Base-by-base conservation (phyloP, 2,888 invertebrate genomes). In the Calliopum simillimum region DNA sequence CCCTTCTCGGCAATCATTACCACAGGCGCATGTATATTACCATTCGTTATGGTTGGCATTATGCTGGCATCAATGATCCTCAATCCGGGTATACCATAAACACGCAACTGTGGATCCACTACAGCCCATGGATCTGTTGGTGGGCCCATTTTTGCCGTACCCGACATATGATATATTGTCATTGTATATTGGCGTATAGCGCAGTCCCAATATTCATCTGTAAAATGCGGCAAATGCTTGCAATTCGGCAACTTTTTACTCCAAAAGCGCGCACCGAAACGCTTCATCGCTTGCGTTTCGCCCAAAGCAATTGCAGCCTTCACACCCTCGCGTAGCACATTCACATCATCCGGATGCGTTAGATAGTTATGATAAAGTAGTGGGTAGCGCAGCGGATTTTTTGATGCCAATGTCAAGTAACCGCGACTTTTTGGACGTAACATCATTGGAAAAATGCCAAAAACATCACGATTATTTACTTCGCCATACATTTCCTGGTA, bases 281-380 rank as follows among this genome's bases (percentile, higher is more conserved):
- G 87, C 79, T 91, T 92, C 90, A 94, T 88, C 0, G 94, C 91
- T 75, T 90, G 87, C 0, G 95, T 95, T 82, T 94, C 91, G 0
- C 92, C 94, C 19, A 94, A 89, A 0, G 95, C 94, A 2, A 96
- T 83, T 0, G 94, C 93, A 0, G 94, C 92, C 83, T 96, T 96
- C 0, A 95, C 93, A 14, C 96, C 96, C 86, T 96, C 96, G 23
- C 95, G 88, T 65, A 96, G 84, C 0, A 94, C 94, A 41, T 91
- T 89, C 0, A 96, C 92, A 78, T 98, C 98, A 72, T 93, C 91
- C 0, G 93, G 93, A 83, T 96, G 92, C 0, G 95, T 93, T 72
- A 98, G 87, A 82, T 98, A 98, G 84, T 98, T 98, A 80, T 97
- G 96, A 78, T 95, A 92, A 82, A 98, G 89, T 4, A 95, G 87